A percentile compares a stretch with the other conserved stretches of the same genome.
phyloP scores from a whole-genome alignment of 64 coral and sea anemone species.

The Porites australiensis region DNA sequence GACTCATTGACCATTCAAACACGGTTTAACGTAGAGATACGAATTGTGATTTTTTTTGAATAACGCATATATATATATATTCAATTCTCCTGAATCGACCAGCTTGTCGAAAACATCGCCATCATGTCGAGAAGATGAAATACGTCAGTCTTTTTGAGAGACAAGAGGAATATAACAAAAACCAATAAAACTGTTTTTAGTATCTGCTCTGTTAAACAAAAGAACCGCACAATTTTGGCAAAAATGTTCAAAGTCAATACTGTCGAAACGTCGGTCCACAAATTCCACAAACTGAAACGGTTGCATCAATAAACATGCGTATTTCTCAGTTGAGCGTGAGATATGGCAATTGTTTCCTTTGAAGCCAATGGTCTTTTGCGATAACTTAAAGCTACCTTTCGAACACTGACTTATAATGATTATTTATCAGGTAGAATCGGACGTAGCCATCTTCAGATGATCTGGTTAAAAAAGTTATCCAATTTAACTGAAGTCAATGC shows the following conservation, averaged over 20 bases:
- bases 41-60: background rate
- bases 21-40: too few species aligned
- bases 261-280: too few species aligned
- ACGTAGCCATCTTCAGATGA: slow-evolving; percentile 14
- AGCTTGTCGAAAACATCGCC: slow-evolving; percentile 33
- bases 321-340: background rate
- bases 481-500: slow-evolving; percentile 34
- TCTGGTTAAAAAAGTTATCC: slow-evolving; percentile 48
- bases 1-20: too few species aligned
- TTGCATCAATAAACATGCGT: too few species aligned
- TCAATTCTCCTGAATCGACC: background rate
- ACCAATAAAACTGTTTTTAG: background rate
- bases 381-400: slow-evolving; percentile 16
- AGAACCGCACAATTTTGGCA: too few species aligned
- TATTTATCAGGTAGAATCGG: slow-evolving; percentile 10
- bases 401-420: background rate
- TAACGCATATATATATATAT: background rate
- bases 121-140: slow-evolving; percentile 23
- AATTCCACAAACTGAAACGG: too few species aligned
- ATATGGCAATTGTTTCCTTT: slow-evolving; percentile 1
- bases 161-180: background rate
- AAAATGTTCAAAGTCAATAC: too few species aligned
- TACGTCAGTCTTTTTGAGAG: slow-evolving; percentile 1
- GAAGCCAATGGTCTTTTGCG: background rate
- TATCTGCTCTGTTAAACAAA: background rate